These are phyloP conservation scores for Potamarius usumacintae DNA, from an alignment of 2,113 vertebrate species.

Conservation along the genomic window DNA sequence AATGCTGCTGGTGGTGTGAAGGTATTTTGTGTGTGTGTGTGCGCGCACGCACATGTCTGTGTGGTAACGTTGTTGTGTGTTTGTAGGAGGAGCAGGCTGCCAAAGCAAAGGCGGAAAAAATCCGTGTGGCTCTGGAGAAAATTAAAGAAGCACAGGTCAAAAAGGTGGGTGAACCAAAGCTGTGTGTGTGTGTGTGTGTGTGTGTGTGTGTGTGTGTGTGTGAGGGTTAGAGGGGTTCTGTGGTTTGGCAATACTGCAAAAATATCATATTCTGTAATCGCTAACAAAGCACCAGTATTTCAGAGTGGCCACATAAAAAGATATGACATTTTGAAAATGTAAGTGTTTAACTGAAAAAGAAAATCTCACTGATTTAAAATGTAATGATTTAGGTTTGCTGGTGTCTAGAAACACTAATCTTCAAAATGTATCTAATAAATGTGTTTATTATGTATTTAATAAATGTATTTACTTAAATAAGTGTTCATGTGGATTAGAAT, in stretches of 20 bases:
- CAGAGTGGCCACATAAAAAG: neutral
- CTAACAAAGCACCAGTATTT: neutral
- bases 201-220: neutral
- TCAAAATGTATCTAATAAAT: neutral
- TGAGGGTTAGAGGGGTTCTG: neutral
- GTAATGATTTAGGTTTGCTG: neutral
- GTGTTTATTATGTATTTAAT: no score
- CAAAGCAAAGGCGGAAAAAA: constrained; percentile 96
- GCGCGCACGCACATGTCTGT: constrained; percentile 43
- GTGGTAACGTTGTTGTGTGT: constrained; percentile 50
- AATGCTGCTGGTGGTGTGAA: constrained; percentile 26
- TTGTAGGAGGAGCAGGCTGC: constrained; percentile 94
- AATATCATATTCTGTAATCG: neutral
- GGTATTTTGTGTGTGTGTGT: constrained; percentile 28
- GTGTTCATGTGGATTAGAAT: no score
- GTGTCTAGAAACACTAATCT: neutral
- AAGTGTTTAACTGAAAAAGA: neutral
- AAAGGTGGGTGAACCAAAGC: constrained; percentile 77
- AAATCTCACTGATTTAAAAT: neutral
- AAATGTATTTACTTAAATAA: no score
- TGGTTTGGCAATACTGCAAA: neutral
- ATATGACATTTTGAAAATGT: neutral
- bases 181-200: no score
- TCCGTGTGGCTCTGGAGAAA: constrained; percentile 94
- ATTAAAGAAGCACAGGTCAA: constrained; percentile 99